Conservation (phyloP, 2,113 vertebrate genomes). For the Sorex fumeus region DNA sequence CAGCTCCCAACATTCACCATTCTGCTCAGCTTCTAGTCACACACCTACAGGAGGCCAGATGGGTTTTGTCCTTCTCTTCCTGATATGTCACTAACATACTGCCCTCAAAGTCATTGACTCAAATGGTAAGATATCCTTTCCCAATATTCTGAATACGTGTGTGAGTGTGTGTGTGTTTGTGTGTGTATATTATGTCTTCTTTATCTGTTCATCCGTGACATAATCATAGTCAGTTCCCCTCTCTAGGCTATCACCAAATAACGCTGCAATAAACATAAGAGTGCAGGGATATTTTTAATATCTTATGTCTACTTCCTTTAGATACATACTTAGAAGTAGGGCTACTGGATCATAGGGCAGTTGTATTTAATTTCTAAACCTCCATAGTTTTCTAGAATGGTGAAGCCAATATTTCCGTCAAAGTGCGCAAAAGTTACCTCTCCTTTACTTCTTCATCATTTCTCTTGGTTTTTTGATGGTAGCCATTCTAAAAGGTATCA, state of each 20-base stretch:
- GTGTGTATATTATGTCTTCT: neutral
- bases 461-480: neutral
- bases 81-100: neutral
- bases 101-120: neutral
- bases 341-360: too few relatives aligned
- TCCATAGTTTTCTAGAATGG: too few relatives aligned
- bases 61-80: slow-evolving; percentile 2
- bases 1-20: neutral
- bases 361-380: too few relatives aligned
- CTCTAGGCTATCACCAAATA: neutral
- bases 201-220: neutral
- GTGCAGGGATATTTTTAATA: too few relatives aligned
- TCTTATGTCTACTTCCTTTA: too few relatives aligned
- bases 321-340: too few relatives aligned
- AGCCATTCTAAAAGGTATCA: neutral
- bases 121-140: slow-evolving; percentile 1
- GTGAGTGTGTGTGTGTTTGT: neutral
- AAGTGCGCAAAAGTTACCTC: neutral
- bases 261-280: neutral
- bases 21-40: neutral
- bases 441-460: neutral
- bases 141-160: neutral
- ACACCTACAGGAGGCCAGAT: neutral
- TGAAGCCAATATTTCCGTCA: neutral
- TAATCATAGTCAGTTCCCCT: neutral